Evolutionary conservation across 2,113 vertebrate species (phyloP).

Genomic region (Alces alces): DNA sequence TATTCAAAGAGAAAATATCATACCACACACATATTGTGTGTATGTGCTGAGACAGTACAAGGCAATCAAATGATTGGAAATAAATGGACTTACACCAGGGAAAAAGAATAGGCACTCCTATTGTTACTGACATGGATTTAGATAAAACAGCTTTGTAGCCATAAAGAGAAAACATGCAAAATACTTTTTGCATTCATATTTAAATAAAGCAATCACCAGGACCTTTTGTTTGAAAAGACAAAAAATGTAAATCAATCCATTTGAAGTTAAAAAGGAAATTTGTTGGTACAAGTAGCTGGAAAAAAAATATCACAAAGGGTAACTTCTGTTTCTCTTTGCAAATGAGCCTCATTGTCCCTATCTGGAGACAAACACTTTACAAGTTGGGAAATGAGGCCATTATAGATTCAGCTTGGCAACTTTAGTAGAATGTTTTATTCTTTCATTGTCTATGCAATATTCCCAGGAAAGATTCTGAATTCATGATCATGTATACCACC

Average conservation of each 20-base stretch:
- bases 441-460: neutral
- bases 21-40: neutral
- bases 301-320: neutral
- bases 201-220: neutral
- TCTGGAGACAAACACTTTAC: neutral
- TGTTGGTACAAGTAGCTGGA: neutral
- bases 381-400: neutral
- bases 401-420: neutral
- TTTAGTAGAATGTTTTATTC: neutral
- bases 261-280: neutral
- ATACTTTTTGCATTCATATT: neutral
- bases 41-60: neutral
- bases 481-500: neutral
- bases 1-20: neutral
- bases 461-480: neutral
- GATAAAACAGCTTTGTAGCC: neutral
- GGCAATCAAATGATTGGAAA: neutral
- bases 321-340: neutral
- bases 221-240: neutral
- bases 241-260: neutral
- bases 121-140: neutral
- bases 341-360: neutral
- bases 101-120: neutral
- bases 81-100: neutral
- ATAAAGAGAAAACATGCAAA: neutral